Base-by-base conservation (phyloP, 92 coral and sea anemone species). In the Pocillopora meandrina region DNA sequence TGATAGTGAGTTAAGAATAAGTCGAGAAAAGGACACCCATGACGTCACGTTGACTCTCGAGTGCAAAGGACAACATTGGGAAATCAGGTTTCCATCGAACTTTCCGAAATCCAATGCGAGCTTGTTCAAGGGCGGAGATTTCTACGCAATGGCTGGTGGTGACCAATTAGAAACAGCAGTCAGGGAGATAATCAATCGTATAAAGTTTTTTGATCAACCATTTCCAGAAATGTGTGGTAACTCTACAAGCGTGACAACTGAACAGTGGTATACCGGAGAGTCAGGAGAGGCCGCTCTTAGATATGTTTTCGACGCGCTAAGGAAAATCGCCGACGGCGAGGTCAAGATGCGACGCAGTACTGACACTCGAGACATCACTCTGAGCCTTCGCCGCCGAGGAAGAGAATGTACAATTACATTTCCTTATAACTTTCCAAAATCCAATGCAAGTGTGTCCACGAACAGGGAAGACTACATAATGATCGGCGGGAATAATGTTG, bases 261-360 rank as follows among this genome's bases (percentile, higher is more conserved):
- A 35, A 34, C 91, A 89, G 85, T 89, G 91, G 91, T 89, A 89
- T 61, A 20, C 23, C n/a, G 57, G 56, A 9, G 23, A 75, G 12
- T 17, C 9, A 13, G 91, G 91, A 21, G 89, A 84, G 63, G 81
- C 64, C 5, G 55, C 33, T 3, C 71, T 89, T 13, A 89, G 49
- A 74, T 19, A 1, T 6, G 63, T 89, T 71, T 36, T 64, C 57
- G 86, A 89, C 42, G 71, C 77, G 58, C 13, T 89, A 19, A 26
- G 34, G 18, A 8, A n/a, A n/a, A 65, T 89, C n/a, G 81, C 91
- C 20, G 67, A 56, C 21, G 61, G 56, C 16, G 68, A 78, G 15
- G 74, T 89, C 42, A 73, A 15, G 64, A 74, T 89, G 86, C 74
- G 64, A n/a, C 83, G 91, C 36, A 58, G 72, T 26, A 20, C 62